Conservation (phyloP, 2,888 invertebrate species). For the Marasmarcha lunaedactyla region DNA sequence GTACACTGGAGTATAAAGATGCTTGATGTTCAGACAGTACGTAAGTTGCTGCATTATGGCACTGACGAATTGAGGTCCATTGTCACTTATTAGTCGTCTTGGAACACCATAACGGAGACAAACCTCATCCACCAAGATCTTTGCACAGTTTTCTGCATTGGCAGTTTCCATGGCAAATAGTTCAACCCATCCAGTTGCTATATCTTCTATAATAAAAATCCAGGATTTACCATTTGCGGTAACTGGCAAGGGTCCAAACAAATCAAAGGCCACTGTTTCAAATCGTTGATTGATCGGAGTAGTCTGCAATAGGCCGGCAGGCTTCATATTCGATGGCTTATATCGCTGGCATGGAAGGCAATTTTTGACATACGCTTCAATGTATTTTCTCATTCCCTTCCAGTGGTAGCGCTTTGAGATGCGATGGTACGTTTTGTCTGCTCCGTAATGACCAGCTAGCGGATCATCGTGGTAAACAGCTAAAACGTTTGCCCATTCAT, state of each 20-base stretch:
- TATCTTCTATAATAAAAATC: conserved; percentile 16
- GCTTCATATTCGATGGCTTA: too few relatives aligned
- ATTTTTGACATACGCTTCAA: conserved; percentile 1
- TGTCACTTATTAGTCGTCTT: too few relatives aligned
- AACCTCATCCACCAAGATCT: too few relatives aligned
- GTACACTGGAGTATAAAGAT: conserved; percentile 20
- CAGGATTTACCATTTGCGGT: conserved; percentile 5
- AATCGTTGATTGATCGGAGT: too few relatives aligned
- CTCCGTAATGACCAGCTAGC: conserved; percentile 8
- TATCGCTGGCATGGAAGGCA: conserved; percentile 12
- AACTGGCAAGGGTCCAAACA: conserved; percentile 12
- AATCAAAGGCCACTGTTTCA: conserved; percentile 8
- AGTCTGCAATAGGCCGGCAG: too few relatives aligned
- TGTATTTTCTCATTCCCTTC: conserved; percentile 9
- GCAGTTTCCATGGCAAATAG: conserved; percentile 22
- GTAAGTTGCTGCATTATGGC: conserved; percentile 26
- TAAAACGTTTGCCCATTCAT: conserved; percentile 10
- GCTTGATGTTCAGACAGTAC: conserved; percentile 18
- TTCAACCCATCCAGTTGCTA: conserved; percentile 31
- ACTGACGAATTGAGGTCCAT: too few relatives aligned
- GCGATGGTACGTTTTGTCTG: conserved; percentile 7
- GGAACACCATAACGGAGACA: too few relatives aligned
- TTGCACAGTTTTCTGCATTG: too few relatives aligned
- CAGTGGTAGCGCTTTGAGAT: conserved; percentile 10
- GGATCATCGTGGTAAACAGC: conserved; percentile 12